Base-by-base conservation (phyloP, 1,140 invertebrate genomes). In the Drosophila insularis region DNA sequence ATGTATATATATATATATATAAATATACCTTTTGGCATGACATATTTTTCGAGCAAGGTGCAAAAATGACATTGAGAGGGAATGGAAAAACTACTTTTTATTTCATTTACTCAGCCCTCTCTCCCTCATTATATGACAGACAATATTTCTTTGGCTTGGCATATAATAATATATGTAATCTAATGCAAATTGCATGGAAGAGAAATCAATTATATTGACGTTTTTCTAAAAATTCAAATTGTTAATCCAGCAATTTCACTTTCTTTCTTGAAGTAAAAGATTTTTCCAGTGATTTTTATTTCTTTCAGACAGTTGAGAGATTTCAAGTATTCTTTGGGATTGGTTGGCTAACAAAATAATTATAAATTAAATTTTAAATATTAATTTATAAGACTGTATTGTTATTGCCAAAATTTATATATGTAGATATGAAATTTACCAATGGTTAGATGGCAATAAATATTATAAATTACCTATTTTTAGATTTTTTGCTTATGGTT, bases 191-290 rank as follows among this genome's bases (percentile, higher is more conserved):
- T 87, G 79, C 70, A 72, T 71, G 76, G 77, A 72, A 71, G 72
- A 74, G 39, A 87, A 87, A 87, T 87, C 84, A 87, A 87, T 87
- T 87, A 87, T 87, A 77, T 82, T 82, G 82, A 87, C 75, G 69
- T 87, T 82, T 82, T 81, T 82, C 76, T 87, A 84, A 6, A 27
- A 27, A 27, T 5, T 27, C 6, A 6, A 6, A 27, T 27, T 27
- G 27, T 27, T 27, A 27, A 27, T n/a, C 23, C 23, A 27, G 27
- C 27, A 0, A 27, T 27, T 27, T 27, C 27, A 5, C 5, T 27
- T 27, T 27, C 27, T 27, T 27, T 27, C 27, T 23, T 3, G 23
- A 4, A 23, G 2, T 23, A 23, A 4, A 23, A 0, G 4, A 23
- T 4, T 23, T 23, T 23, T 2, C 23, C 23, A 4, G n/a, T 23